Evolutionary conservation across 2,113 vertebrate species (phyloP).

Genomic region (Vanacampus margaritifer): DNA sequence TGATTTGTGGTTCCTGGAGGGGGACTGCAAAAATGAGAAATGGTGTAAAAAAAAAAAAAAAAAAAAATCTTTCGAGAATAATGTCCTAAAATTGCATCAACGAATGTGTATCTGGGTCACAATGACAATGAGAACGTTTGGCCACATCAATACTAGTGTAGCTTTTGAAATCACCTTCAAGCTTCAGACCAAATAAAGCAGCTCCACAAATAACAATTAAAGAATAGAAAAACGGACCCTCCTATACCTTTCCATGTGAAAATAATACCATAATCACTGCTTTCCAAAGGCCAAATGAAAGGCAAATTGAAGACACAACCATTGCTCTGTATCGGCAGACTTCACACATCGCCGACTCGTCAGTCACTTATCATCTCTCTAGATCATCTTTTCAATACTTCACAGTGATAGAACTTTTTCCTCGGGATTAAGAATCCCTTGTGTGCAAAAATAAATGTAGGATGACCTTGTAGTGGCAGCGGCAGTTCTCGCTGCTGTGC

Average conservation of each 20-base stretch:
- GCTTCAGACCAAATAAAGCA: neutral
- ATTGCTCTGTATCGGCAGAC: neutral
- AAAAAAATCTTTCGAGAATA: neutral
- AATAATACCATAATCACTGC: neutral
- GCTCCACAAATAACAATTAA: neutral
- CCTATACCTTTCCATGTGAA: neutral
- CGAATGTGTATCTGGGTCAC: neutral
- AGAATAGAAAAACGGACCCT: neutral
- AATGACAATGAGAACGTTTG: neutral
- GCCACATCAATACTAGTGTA: too few relatives aligned
- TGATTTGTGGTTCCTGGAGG: neutral
- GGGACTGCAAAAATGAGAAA: neutral
- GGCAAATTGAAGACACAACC: neutral
- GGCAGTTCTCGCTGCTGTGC: neutral
- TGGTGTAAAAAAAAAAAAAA: too few relatives aligned
- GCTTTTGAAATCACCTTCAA: too few relatives aligned
- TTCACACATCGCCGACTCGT: neutral
- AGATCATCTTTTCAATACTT: neutral
- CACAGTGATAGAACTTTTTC: neutral
- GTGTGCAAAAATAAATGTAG: neutral
- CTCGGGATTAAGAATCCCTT: neutral
- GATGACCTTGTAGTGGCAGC: neutral
- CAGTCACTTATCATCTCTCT: conserved; percentile 1
- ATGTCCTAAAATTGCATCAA: neutral
- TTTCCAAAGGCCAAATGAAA: conserved; percentile 3